These are phyloP conservation scores for Holcopasites calliopsidis DNA, from an alignment of 1,140 invertebrate species.

Conservation along the genomic window DNA sequence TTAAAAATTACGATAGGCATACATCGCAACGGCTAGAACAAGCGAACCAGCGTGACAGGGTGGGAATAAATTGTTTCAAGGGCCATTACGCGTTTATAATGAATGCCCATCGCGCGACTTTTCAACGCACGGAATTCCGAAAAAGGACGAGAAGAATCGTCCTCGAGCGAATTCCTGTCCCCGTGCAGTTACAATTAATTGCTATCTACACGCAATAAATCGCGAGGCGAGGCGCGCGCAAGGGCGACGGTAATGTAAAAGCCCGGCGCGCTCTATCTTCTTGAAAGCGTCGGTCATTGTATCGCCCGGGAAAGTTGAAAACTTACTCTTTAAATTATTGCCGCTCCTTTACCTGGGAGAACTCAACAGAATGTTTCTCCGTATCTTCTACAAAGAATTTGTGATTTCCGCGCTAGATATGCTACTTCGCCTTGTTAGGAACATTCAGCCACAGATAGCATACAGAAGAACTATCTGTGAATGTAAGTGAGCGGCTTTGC, in stretches of 20 bases:
- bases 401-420: constrained; percentile 38
- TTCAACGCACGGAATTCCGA: not conserved
- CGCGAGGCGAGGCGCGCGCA: not conserved
- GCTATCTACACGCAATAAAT: constrained; percentile 46
- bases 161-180: constrained; percentile 32
- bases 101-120: not conserved
- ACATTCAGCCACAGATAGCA: too few relatives aligned
- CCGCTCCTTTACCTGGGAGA: constrained; percentile 23
- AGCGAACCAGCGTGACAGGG: not conserved
- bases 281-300: constrained; percentile 55
- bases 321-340: constrained; percentile 55
- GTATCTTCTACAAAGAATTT: constrained; percentile 32
- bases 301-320: constrained; percentile 55
- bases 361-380: constrained; percentile 9
- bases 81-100: not conserved
- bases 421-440: not conserved
- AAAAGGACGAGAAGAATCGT: constrained; percentile 40
- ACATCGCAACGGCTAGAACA: not conserved
- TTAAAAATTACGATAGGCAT: not conserved
- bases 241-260: constrained; percentile 31
- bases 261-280: constrained; percentile 33
- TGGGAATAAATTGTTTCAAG: not conserved
- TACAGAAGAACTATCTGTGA: too few relatives aligned
- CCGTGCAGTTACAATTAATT: constrained; percentile 35
- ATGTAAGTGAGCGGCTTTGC: too few relatives aligned